phyloP scores from a whole-genome alignment of 2,113 vertebrate genomes.

The Triplophysa tibetana region DNA sequence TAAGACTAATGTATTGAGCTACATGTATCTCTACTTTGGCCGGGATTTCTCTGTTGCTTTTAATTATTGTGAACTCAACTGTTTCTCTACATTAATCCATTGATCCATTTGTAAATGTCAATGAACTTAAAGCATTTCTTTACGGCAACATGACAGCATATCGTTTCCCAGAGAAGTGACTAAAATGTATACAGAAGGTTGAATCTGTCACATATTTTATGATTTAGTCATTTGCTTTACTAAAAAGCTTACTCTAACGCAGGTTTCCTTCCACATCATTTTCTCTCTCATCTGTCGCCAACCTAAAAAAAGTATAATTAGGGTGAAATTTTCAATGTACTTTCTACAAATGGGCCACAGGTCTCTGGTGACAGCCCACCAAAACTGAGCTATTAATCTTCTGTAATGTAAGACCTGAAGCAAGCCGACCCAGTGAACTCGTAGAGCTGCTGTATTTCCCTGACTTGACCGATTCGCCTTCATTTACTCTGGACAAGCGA shows the following conservation, averaged over 20 bases:
- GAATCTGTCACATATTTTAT: too few relatives aligned
- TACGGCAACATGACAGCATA: background rate
- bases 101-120: too few relatives aligned
- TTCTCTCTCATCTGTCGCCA: background rate
- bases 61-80: too few relatives aligned
- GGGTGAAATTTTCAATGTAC: constrained; percentile 6
- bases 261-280: background rate
- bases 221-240: background rate
- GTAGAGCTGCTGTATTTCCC: constrained; percentile 9
- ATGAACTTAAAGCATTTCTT: too few relatives aligned
- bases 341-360: constrained; percentile 30
- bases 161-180: too few relatives aligned
- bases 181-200: too few relatives aligned
- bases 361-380: constrained; percentile 25
- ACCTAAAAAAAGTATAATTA: constrained; percentile 30
- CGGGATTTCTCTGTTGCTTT: too few relatives aligned
- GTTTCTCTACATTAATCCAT: too few relatives aligned
- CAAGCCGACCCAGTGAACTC: background rate
- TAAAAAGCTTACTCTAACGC: background rate
- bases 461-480: background rate
- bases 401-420: background rate
- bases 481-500: constrained; percentile 17
- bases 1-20: too few relatives aligned
- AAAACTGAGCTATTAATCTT: constrained; percentile 23
- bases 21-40: too few relatives aligned